phyloP scores from a whole-genome alignment of 2,797 vertebrate species.

The Toxotes lorentzi region DNA sequence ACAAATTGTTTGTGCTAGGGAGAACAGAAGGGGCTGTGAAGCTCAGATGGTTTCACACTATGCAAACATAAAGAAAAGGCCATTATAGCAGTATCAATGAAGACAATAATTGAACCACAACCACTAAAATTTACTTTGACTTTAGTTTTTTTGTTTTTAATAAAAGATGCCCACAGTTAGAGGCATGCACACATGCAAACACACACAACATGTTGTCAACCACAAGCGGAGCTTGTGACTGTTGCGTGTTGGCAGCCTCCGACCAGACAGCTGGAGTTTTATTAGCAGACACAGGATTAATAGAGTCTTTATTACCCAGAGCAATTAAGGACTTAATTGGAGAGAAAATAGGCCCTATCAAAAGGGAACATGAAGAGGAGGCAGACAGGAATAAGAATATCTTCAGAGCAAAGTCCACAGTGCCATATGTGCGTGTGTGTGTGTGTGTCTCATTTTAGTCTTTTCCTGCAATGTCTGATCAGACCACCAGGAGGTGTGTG shows the following conservation, averaged over 20 bases:
- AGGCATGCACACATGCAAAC: constrained; percentile 14
- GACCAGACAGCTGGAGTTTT: constrained; percentile 74
- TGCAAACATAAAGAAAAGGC: constrained; percentile 6
- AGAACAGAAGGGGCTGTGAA: neutral
- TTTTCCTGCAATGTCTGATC: constrained; percentile 39
- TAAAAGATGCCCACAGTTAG: constrained; percentile 31
- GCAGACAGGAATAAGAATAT: constrained; percentile 49
- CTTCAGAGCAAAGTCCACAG: constrained; percentile 41
- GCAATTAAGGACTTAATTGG: constrained; percentile 78
- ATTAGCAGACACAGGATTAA: constrained; percentile 76
- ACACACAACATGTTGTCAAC: constrained; percentile 35
- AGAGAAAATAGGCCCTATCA: constrained; percentile 67
- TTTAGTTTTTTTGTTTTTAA: constrained; percentile 1
- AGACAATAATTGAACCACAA: constrained; percentile 24
- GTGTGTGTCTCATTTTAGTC: neutral
- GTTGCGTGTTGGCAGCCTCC: constrained; percentile 61
- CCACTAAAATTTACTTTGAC: constrained; percentile 14
- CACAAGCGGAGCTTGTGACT: constrained; percentile 41
- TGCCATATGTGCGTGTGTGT: constrained; percentile 1
- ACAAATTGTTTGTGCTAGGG: constrained; percentile 9
- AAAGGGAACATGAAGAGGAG: constrained; percentile 39
- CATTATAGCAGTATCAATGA: constrained; percentile 2
- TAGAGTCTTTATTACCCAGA: constrained; percentile 76
- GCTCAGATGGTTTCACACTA: constrained; percentile 12
- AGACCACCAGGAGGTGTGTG: constrained; percentile 60